Evolutionary conservation across 2,888 invertebrate species (phyloP).

Genomic region (Belgica antarctica): DNA sequence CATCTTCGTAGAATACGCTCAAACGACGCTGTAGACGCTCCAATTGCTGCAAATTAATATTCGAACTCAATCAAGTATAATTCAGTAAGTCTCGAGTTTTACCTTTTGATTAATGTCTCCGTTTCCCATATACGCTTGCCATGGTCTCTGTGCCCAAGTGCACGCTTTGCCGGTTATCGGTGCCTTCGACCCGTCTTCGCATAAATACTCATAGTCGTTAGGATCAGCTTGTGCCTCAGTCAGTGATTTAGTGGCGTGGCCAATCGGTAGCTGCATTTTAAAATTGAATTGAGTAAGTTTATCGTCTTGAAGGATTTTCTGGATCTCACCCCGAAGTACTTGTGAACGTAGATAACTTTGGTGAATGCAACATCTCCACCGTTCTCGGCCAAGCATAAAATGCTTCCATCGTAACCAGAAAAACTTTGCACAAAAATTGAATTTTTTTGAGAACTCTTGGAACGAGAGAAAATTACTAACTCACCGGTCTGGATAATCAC

Average conservation of each 20-base stretch:
- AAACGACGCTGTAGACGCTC: slow-evolving; percentile 52
- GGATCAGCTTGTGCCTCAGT: slow-evolving; percentile 63
- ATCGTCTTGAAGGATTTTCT: not conserved
- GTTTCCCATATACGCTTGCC: slow-evolving; percentile 74
- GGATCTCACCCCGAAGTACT: slow-evolving; percentile 69
- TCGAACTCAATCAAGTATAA: slow-evolving; percentile 5
- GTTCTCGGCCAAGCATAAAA: slow-evolving; percentile 76
- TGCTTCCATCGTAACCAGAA: slow-evolving; percentile 83
- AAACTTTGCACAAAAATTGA: slow-evolving; percentile 54
- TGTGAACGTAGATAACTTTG: slow-evolving; percentile 74
- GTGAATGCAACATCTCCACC: slow-evolving; percentile 85
- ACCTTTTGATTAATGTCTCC: slow-evolving; percentile 58
- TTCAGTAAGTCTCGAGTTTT: not conserved
- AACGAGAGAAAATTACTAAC: not conserved
- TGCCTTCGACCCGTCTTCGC: slow-evolving; percentile 72
- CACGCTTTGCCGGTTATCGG: slow-evolving; percentile 67
- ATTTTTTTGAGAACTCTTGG: not conserved
- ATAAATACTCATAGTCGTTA: slow-evolving; percentile 70
- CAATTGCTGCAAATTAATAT: slow-evolving; percentile 48
- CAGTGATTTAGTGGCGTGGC: slow-evolving; percentile 61
- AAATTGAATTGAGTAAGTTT: no score
- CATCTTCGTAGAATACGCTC: slow-evolving; percentile 52
- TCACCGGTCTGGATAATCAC: slow-evolving; percentile 70
- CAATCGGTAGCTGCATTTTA: slow-evolving; percentile 60
- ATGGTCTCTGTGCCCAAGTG: slow-evolving; percentile 82